Evolutionary conservation across 2,888 invertebrate species (phyloP), one percentile per base, ranked within the genome.

Genomic region (Globia sparganii): DNA sequence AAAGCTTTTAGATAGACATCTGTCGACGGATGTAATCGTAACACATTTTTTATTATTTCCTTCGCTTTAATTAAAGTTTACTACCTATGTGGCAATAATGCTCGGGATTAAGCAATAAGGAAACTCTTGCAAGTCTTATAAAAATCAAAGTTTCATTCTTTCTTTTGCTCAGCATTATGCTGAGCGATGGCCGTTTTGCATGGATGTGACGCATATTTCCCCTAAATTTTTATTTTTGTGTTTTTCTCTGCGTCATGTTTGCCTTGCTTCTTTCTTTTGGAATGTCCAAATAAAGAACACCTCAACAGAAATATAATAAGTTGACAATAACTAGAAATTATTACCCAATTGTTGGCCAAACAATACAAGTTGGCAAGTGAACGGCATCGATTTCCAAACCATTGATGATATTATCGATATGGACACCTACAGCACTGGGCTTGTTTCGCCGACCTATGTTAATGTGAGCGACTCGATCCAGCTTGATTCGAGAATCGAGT

Each of bases 331-430:
- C 75, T 31, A 58, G 74, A 80, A 78, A 75, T 78, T 61, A 83
- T 87, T 90, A 84, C 88, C 82, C 87, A 89, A 89, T 85, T 83
- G 87, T 85, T 88, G 66, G 86, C 84, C 90, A 88, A 87, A 90
- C 88, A 90, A 91, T 89, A 87, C 89, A 77, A 85, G 87, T 80
- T 74, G 71, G 87, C 88, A 90, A 91, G 91, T 91, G 89, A 91
- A 91, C 88, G 91, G 86, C 83, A 75, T 89, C 86, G 89, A 89
- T 90, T 88, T 88, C 86, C 86, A 89, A 91, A 90, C 80, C 84
- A 87, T 90, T 86, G 91, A 91, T 90, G 87, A 86, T 89, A 88
- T 85, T 87, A 89, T 85, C 88, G 91, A 91, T 90, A 91, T 69
- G 84, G 34, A 86, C 90, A 91, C 92, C 91, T 91, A 92, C 92